phyloP scores from a whole-genome alignment of 2,888 invertebrate genomes.

The Trichopoda pennipes region DNA sequence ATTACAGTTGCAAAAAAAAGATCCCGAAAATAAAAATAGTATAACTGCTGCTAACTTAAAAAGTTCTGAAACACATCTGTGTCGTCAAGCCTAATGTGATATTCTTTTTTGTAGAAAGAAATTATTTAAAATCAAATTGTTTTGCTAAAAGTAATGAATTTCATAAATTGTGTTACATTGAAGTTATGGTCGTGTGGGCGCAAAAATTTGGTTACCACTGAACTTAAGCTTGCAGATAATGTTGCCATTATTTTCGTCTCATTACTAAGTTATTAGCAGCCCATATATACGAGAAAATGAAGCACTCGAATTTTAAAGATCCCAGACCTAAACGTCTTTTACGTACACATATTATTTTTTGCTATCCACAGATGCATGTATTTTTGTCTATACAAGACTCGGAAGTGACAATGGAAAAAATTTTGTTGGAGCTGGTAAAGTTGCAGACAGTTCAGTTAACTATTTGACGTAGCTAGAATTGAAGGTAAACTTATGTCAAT shows the following conservation, averaged over 20 bases:
- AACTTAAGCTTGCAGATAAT: conserved; percentile 50
- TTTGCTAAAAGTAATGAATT: conserved; percentile 6
- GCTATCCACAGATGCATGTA: no score
- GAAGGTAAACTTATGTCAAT: not conserved
- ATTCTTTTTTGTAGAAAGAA: not conserved
- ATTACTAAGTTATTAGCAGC: conserved; percentile 8
- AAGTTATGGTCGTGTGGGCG: conserved; percentile 44
- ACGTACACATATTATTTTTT: no score
- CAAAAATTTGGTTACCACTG: conserved; percentile 57
- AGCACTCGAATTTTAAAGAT: no score
- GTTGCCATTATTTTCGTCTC: conserved; percentile 42
- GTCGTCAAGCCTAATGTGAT: not conserved
- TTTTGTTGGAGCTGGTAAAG: not conserved
- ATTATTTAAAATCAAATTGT: not conserved
- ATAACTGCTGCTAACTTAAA: not conserved
- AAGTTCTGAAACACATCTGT: conserved; percentile 5
- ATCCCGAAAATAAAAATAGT: not conserved
- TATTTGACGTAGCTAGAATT: not conserved
- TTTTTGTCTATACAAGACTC: not conserved
- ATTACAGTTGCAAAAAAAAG: not conserved
- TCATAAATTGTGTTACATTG: conserved; percentile 15
- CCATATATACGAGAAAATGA: no score
- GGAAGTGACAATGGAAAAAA: not conserved
- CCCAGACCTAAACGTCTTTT: no score
- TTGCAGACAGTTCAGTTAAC: not conserved